Base-by-base conservation (phyloP, 2,113 vertebrate species). In the Chaetops frenatus region DNA sequence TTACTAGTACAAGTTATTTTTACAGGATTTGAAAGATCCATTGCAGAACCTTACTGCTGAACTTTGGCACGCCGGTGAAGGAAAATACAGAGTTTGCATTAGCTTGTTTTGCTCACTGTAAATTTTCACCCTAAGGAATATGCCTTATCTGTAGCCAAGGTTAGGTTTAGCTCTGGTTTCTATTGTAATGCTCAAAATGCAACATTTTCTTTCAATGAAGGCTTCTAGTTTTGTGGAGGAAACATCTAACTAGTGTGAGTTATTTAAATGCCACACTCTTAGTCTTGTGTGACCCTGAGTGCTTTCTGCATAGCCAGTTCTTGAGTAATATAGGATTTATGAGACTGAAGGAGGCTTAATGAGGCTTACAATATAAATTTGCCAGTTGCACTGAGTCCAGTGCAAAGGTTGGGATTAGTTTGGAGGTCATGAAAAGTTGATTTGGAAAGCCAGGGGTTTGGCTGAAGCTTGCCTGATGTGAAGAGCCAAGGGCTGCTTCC, bases 351-450 rank as follows among this genome's bases (percentile, higher is more conserved):
- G 56, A 73, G 78, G 47, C 51, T 78, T 77, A 80, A 90, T 15
- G 38, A 92, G 51, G 50, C 38, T 66, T 78, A 73, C 7, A 71
- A 31, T 66, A 78, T 28, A 71, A 83, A 83, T 73, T 78, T 95
- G 50, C 88, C 90, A 88, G 76, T 94, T 96, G 92, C 88, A 92
- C 71, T 51, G 67, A 58, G 44, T 81, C 86, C 92, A 94, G 67
- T 54, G 67, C 7, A 53, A 93, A 88, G 60, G 45, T 65, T 97
- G 56, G 76, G 56, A 92, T 86, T 92, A 81, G 38, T 86, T 40
- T 83, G 54, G 64, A 92, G 33, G 67, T 96, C 83, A 62, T 29
- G 65, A 93, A 80, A 74, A 95, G 92, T 90, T 92, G 83, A 92
- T 35, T 60, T 74, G 60, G 88, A 88, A 92, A 81, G 54, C 23